A percentile compares a stretch with the other conserved stretches of the same genome.
These are phyloP conservation scores for Panthera tigris DNA, from an alignment of 2,113 vertebrate species.

Conservation along the genomic window DNA sequence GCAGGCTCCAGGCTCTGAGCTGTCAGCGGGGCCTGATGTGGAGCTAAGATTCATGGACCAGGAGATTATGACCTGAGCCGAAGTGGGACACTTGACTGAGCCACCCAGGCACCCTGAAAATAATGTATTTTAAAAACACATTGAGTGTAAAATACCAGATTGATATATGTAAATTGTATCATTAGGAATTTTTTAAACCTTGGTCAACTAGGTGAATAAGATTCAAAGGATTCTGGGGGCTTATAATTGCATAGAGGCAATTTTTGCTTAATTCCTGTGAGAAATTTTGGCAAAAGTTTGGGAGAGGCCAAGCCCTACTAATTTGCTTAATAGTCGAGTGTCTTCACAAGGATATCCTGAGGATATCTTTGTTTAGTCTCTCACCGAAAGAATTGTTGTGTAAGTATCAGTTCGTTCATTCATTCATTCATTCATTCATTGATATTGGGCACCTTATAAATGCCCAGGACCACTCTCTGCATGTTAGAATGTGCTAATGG, in stretches of 20 bases:
- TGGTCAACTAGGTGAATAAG: neutral
- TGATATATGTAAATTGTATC: neutral
- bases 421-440: neutral
- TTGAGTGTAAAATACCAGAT: neutral
- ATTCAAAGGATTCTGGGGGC: neutral
- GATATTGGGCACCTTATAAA: neutral
- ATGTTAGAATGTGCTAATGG: neutral
- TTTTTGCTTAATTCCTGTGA: neutral
- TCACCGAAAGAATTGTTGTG: neutral
- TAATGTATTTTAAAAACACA: neutral
- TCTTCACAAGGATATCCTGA: neutral
- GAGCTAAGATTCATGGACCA: too few relatives aligned
- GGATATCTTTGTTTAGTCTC: neutral
- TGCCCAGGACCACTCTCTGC: neutral
- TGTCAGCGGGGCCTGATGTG: too few relatives aligned
- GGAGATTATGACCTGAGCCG: too few relatives aligned
- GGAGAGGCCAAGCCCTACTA: neutral
- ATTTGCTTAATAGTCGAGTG: neutral
- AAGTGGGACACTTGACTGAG: too few relatives aligned
- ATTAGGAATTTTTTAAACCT: neutral
- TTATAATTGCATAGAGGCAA: neutral
- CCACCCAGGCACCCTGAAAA: neutral
- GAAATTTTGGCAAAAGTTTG: slow-evolving; percentile 5
- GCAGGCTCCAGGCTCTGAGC: too few relatives aligned
- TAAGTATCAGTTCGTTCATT: neutral